A percentile compares a stretch with the other conserved stretches of the same genome.
Evolutionary conservation across 2,113 vertebrate genomes (phyloP).

Genomic region (Chaenocephalus aceratus): DNA sequence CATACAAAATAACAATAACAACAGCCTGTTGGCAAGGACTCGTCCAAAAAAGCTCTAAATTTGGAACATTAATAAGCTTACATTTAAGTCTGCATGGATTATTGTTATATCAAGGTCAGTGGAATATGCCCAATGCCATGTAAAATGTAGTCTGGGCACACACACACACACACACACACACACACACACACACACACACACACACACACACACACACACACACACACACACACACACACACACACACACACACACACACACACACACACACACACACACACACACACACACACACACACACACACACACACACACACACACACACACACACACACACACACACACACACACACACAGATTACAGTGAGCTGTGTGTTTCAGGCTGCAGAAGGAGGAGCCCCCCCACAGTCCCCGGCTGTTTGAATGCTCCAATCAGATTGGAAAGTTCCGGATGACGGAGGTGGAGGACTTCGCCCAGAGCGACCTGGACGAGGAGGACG

Average conservation of each 20-base stretch:
- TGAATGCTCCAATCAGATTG: constrained; percentile 93
- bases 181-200: not conserved
- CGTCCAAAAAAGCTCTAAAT: constrained; percentile 38
- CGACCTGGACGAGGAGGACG: constrained; percentile 93
- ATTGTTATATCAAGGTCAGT: constrained; percentile 39
- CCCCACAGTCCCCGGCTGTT: constrained; percentile 89
- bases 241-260: not conserved
- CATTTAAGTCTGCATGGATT: constrained; percentile 56
- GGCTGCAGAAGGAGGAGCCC: constrained; percentile 83
- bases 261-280: not conserved
- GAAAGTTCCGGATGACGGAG: constrained; percentile 90
- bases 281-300: not conserved
- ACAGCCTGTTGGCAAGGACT: constrained; percentile 3
- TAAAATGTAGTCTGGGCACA: not conserved
- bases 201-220: constrained; percentile 4
- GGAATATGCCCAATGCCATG: constrained; percentile 29
- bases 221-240: not conserved
- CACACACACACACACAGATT: constrained; percentile 1
- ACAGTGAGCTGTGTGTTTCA: constrained; percentile 55
- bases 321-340: constrained; percentile 10
- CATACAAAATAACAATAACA: not conserved
- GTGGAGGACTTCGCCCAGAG: constrained; percentile 87
- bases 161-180: constrained; percentile 7
- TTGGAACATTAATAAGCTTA: constrained; percentile 36
- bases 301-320: constrained; percentile 1